phyloP scores from a whole-genome alignment of 64 coral and sea anemone species.

The Pocillopora verrucosa region DNA sequence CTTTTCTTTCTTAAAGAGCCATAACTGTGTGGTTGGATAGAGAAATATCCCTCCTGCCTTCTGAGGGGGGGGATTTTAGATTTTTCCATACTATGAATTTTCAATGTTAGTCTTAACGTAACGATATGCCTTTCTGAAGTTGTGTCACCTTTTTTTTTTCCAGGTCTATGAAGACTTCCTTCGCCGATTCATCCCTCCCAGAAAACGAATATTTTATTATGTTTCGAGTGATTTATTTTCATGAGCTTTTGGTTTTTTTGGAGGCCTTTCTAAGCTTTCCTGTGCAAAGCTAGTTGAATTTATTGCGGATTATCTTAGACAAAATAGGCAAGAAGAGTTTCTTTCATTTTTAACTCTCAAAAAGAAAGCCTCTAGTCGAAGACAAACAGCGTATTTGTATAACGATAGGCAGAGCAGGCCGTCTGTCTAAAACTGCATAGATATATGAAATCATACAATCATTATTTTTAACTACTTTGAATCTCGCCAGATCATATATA shows the following conservation, averaged over 20 bases:
- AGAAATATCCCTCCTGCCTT: too few species aligned
- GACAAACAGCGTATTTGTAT: neutral
- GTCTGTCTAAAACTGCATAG: neutral
- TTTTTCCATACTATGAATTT: too few species aligned
- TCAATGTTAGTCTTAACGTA: too few species aligned
- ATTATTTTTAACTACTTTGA: neutral
- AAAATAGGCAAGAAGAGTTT: too few species aligned
- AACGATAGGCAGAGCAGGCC: neutral
- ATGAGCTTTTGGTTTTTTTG: neutral
- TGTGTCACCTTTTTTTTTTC: neutral
- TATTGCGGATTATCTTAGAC: too few species aligned
- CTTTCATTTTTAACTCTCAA: too few species aligned
- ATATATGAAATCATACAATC: neutral
- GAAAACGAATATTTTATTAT: neutral
- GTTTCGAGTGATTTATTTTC: conserved; percentile 7
- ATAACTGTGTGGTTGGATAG: too few species aligned
- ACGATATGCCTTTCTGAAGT: neutral
- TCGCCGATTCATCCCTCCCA: neutral
- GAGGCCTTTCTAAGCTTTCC: too few species aligned
- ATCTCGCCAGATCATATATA: neutral
- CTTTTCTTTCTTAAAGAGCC: too few species aligned
- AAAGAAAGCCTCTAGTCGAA: too few species aligned
- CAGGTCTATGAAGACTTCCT: conserved; percentile 2
- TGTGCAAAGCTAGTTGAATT: too few species aligned
- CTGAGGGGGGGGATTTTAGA: too few species aligned